A percentile compares a stretch with the other conserved stretches of the same genome.
phyloP scores from a whole-genome alignment of 2,888 invertebrate species.

The Ischnura elegans region DNA sequence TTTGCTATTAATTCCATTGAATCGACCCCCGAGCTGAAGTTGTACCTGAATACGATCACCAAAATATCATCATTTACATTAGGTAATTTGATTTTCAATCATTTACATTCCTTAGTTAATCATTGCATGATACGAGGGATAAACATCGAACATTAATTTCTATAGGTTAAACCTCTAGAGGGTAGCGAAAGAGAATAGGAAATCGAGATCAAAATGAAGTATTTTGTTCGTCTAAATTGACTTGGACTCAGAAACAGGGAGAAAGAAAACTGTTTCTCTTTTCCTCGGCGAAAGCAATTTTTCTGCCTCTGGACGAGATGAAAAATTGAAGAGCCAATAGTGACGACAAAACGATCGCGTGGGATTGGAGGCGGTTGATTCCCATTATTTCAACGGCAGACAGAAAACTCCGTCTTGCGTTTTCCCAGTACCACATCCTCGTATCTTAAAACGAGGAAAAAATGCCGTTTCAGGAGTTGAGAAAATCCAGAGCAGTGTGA shows the following conservation, averaged over 20 bases:
- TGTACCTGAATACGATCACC: neutral
- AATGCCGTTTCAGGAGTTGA: neutral
- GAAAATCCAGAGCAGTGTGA: neutral
- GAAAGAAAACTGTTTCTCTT: neutral
- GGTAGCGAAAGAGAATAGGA: neutral
- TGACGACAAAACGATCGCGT: neutral
- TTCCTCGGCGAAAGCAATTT: neutral
- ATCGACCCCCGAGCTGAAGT: neutral
- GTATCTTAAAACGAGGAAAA: neutral
- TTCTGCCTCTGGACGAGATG: neutral
- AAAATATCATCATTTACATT: no score
- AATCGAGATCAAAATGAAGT: neutral
- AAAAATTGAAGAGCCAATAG: constrained; percentile 30
- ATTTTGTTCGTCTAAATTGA: neutral
- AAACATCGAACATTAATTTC: neutral
- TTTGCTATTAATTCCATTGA: no score
- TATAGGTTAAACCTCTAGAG: neutral
- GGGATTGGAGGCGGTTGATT: neutral
- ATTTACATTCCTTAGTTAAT: neutral
- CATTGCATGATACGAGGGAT: neutral
- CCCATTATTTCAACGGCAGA: constrained; percentile 6
- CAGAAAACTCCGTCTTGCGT: neutral
- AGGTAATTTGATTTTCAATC: no score
- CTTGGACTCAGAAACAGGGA: neutral
- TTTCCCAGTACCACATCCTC: neutral